Evolutionary conservation across 2,888 invertebrate genomes (phyloP).

Genomic region (Halictus ligatus): DNA sequence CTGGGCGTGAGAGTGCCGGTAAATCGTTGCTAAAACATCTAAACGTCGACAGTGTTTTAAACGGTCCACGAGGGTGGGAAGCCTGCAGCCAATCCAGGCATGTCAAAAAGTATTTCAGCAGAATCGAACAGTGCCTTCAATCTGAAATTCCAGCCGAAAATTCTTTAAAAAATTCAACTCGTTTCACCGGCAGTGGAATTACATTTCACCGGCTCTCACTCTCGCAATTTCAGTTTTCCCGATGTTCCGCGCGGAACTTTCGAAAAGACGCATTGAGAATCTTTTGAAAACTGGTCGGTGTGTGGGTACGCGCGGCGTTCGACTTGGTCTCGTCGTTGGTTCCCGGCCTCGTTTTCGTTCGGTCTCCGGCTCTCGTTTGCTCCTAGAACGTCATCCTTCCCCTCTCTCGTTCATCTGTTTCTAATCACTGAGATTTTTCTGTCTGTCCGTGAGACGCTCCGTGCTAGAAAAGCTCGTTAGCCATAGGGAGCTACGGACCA

Average conservation of each 20-base stretch:
- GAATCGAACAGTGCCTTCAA: background rate
- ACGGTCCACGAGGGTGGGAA: too few relatives aligned
- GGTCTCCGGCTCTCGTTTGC: background rate
- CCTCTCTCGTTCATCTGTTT: conserved; percentile 11
- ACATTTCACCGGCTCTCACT: background rate
- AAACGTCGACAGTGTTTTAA: too few relatives aligned
- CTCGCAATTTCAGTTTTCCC: background rate
- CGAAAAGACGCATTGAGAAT: conserved; percentile 7
- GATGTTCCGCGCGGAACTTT: background rate
- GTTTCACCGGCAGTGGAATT: background rate
- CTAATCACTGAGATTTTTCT: conserved; percentile 35
- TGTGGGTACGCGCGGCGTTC: background rate
- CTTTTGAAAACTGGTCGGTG: conserved; percentile 7
- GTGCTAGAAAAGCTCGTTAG: conserved; percentile 53
- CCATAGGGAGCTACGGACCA: conserved; percentile 28
- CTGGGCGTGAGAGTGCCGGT: too few relatives aligned
- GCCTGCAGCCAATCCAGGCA: too few relatives aligned
- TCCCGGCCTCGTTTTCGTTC: conserved; percentile 24
- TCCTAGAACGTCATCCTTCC: background rate
- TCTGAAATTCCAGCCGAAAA: background rate
- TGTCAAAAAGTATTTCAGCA: background rate
- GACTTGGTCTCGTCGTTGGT: conserved; percentile 6
- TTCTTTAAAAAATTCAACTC: background rate
- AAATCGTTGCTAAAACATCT: too few relatives aligned
- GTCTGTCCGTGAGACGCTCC: conserved; percentile 13